A percentile compares a stretch with the other conserved stretches of the same genome.
Evolutionary conservation across 2,888 invertebrate species (phyloP).

Genomic region (Eristalinus aeneus): DNA sequence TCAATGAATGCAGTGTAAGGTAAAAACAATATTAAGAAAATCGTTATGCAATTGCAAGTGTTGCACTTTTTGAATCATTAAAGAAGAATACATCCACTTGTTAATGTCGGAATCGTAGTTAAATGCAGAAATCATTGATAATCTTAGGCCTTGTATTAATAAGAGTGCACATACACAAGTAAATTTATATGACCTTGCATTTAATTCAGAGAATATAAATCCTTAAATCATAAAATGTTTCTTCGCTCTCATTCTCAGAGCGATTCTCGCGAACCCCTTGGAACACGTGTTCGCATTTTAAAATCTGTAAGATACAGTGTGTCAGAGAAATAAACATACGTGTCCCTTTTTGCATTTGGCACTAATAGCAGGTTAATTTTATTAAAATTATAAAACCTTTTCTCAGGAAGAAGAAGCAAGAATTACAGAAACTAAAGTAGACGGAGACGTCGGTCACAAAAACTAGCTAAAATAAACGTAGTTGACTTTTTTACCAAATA

Average conservation of each 20-base stretch:
- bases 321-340: background rate
- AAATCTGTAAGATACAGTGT: background rate
- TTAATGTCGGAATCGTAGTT: background rate
- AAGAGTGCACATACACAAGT: no score
- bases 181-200: background rate
- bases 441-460: no score
- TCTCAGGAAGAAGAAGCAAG: no score
- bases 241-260: background rate
- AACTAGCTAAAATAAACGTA: no score
- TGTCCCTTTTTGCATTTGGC: no score
- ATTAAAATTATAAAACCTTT: no score
- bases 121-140: background rate
- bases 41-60: background rate
- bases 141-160: no score
- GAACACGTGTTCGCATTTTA: background rate
- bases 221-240: background rate
- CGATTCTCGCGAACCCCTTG: background rate
- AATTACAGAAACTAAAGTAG: no score
- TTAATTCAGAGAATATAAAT: background rate
- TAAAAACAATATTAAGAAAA: background rate
- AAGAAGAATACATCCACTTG: background rate
- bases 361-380: no score
- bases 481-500: no score
- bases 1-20: no score
- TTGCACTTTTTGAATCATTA: background rate